phyloP scores from a whole-genome alignment of 2,113 vertebrate genomes.

The Spizaetus ornatus region DNA sequence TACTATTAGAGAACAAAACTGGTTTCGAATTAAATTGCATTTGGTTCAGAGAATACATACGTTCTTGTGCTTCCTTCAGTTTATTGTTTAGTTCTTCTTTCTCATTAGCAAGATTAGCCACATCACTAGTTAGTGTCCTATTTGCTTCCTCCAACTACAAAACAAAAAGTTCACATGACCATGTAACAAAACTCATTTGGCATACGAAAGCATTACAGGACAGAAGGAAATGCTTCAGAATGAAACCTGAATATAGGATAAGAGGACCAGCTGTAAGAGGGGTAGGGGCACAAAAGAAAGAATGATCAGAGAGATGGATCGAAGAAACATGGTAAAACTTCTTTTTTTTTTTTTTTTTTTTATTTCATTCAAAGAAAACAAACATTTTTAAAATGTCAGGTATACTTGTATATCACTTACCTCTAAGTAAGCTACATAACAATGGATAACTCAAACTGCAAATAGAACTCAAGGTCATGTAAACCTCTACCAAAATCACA shows the following conservation, averaged over 20 bases:
- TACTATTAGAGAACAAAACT: neutral
- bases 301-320: neutral
- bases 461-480: neutral
- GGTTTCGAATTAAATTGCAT: neutral
- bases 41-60: constrained; percentile 69
- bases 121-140: constrained; percentile 91
- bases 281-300: neutral
- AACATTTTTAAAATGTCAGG: neutral
- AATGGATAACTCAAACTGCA: neutral
- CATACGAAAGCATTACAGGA: neutral
- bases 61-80: constrained; percentile 86
- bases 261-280: neutral
- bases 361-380: neutral
- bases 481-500: neutral
- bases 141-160: constrained; percentile 94
- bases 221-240: neutral
- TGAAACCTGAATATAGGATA: neutral
- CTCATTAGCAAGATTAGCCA: constrained; percentile 95
- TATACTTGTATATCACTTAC: neutral
- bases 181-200: neutral
- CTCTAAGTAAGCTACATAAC: neutral
- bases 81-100: constrained; percentile 98
- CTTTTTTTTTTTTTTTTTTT: neutral
- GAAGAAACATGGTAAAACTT: neutral
- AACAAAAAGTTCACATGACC: neutral